phyloP scores from a whole-genome alignment of 2,888 invertebrate species.

The Agrotis segetum region DNA sequence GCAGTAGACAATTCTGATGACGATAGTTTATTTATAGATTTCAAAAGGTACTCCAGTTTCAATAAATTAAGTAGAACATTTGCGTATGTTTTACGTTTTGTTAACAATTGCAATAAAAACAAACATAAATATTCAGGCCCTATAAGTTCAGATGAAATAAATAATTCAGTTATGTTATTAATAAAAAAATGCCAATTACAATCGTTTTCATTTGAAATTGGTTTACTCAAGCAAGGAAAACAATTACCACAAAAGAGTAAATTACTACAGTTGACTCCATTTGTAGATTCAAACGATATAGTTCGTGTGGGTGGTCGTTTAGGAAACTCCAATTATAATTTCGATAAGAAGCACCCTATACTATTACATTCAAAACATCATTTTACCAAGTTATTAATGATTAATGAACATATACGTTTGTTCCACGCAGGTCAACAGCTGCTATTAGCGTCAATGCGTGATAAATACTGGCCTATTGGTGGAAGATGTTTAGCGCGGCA shows the following conservation, averaged over 20 bases:
- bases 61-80: conserved; percentile 13
- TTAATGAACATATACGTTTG: no score
- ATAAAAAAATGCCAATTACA: conserved; percentile 17
- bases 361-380: no score
- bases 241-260: conserved; percentile 7
- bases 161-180: conserved; percentile 5
- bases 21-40: conserved; percentile 30
- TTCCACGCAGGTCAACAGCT: not conserved
- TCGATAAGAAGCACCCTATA: not conserved
- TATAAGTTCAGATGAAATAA: conserved; percentile 12
- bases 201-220: conserved; percentile 24
- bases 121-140: conserved; percentile 3
- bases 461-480: conserved; percentile 48
- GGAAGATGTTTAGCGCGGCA: conserved; percentile 46
- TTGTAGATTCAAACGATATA: conserved; percentile 13
- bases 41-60: conserved; percentile 33
- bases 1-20: not conserved
- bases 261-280: conserved; percentile 24
- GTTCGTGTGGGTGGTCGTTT: conserved; percentile 40
- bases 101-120: conserved; percentile 27
- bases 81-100: conserved; percentile 36
- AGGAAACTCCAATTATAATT: conserved; percentile 9
- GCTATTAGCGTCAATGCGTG: not conserved
- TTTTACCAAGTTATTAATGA: no score
- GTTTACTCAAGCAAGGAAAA: conserved; percentile 11